Evolutionary conservation across 2,888 invertebrate species (phyloP).

Genomic region (Ophion slaviceki): DNA sequence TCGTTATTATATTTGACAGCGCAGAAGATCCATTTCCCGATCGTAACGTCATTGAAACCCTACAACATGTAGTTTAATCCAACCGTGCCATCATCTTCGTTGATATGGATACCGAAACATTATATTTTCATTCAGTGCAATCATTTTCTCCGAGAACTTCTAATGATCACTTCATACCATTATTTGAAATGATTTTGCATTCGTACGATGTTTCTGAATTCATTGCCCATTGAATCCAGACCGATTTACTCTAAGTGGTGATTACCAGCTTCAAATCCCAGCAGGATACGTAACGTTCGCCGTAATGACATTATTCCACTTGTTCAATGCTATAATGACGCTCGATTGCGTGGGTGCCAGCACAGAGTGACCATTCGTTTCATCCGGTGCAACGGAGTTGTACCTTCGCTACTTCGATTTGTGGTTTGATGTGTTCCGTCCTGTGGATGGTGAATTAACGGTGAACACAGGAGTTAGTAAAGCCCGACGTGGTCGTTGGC

Average conservation of each 20-base stretch:
- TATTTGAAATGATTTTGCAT: constrained; percentile 14
- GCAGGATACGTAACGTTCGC: constrained; percentile 67
- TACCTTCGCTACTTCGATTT: constrained; percentile 50
- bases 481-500: constrained; percentile 14
- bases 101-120: neutral
- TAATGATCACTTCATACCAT: constrained; percentile 7
- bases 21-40: too few relatives aligned
- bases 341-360: constrained; percentile 73
- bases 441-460: constrained; percentile 58
- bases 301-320: constrained; percentile 76
- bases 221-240: constrained; percentile 34
- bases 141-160: neutral
- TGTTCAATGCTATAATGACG: constrained; percentile 74
- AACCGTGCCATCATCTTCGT: too few relatives aligned
- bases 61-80: too few relatives aligned
- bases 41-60: too few relatives aligned
- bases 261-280: constrained; percentile 47
- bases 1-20: too few relatives aligned
- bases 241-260: constrained; percentile 45
- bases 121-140: neutral
- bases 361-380: constrained; percentile 68
- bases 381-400: constrained; percentile 70
- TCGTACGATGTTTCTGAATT: constrained; percentile 16
- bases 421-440: constrained; percentile 63
- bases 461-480: constrained; percentile 49